A percentile compares a stretch with the other conserved stretches of the same genome.
phyloP scores from a whole-genome alignment of 2,113 vertebrate genomes.

The Lontra canadensis region DNA sequence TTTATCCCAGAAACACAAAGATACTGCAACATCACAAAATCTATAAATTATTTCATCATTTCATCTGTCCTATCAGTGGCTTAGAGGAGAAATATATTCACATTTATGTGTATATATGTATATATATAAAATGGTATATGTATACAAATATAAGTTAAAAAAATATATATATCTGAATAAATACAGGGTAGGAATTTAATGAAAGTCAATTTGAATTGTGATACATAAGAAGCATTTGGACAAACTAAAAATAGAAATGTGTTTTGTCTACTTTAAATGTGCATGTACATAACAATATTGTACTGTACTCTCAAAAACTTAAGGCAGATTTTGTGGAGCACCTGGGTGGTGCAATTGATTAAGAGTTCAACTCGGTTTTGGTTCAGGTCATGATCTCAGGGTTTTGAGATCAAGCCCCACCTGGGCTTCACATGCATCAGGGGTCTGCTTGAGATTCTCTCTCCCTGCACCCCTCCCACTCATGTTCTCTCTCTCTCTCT shows the following conservation, averaged over 20 bases:
- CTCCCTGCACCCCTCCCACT: neutral
- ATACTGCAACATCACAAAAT: constrained; percentile 1
- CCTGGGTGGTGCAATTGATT: neutral
- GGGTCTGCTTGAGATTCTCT: neutral
- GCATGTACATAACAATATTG: neutral
- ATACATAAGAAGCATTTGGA: neutral
- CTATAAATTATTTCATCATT: neutral
- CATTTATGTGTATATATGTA: neutral
- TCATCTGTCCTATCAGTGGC: neutral
- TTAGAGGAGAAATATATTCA: neutral
- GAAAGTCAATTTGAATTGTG: neutral
- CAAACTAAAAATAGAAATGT: neutral
- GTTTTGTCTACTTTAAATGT: neutral
- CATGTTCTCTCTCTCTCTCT: neutral
- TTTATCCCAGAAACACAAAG: neutral
- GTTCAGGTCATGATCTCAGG: neutral
- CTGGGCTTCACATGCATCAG: neutral
- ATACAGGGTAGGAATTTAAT: neutral
- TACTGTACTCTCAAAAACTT: neutral
- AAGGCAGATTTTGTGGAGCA: neutral
- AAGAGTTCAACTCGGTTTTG: neutral
- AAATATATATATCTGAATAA: neutral
- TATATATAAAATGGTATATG: neutral
- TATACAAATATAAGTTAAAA: neutral
- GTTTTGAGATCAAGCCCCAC: neutral